Base-by-base conservation (phyloP, 2,797 vertebrate genomes). In the Cottoperca gobio region DNA sequence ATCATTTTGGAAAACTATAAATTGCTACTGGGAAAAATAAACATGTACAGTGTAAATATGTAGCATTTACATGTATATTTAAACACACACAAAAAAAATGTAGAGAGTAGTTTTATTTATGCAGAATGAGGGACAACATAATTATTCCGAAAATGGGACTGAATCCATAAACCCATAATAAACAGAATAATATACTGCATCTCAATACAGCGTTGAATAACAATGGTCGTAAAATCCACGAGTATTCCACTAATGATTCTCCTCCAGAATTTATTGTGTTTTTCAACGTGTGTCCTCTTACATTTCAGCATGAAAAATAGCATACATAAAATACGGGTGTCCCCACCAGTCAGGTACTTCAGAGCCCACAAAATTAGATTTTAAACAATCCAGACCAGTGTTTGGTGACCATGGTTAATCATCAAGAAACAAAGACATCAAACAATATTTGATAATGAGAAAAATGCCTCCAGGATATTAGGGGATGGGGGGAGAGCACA, bases 401-500 rank as follows among this genome's bases (percentile, higher is more conserved):
- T 94, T 94, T 94, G 93, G 90, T 92, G 93, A 93, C 93, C 88
- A 91, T 90, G 90, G 91, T 94, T 95, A 93, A 95, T 95, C 95
- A 95, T 94, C 93, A 91, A 89, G 91, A 95, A 95, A 95, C 91
- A 95, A 95, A 95, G 93, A 95, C 93, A 95, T 95, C 94, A 94
- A 94, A 95, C 93, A 92, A 94, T 95, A 95, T 95, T 94, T 95
- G 93, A 95, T 95, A 94, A 95, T 95, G 94, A 95, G 93, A 94
- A 94, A 94, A 94, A 95, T 95, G 93, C 94, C 95, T 95, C 86
- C 88, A 94, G 94, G 94, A 95, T 94, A 95, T 95, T 93, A 92
- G 92, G 75, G 89, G 88, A 83, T 85, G 82, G 78, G 75, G 81
- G 66, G 79, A 57, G 85, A 80, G 88, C 89, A 85, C 93, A 93